Conservation (phyloP, 2,888 invertebrate species). For the Drosophila nr. perissopoda region DNA sequence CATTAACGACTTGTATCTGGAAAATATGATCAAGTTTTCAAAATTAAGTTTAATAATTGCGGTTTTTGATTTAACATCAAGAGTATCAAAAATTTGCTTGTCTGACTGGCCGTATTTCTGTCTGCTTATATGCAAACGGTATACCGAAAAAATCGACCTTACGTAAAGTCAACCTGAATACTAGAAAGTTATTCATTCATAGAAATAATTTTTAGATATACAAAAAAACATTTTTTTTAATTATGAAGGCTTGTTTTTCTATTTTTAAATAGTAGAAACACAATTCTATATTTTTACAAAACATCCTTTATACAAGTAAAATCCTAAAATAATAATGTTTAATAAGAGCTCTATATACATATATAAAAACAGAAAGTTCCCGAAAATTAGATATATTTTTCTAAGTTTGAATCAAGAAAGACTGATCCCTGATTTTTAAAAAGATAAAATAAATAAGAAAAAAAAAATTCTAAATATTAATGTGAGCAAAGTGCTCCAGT, state of each 20-base stretch:
- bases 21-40: background rate
- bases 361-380: background rate
- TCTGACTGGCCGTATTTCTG: background rate
- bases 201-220: background rate
- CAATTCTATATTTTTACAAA: background rate
- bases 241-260: background rate
- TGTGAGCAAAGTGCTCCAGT: background rate
- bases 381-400: background rate
- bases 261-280: background rate
- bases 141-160: background rate
- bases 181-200: accelerated
- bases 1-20: constrained; percentile 95
- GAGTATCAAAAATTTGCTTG: background rate
- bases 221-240: too few relatives aligned
- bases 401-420: background rate
- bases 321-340: background rate
- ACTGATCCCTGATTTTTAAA: background rate
- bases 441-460: background rate
- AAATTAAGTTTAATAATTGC: background rate
- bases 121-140: background rate
- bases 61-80: background rate
- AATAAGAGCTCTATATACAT: background rate
- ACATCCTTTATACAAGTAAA: accelerated
- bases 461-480: background rate
- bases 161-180: background rate